phyloP scores from a whole-genome alignment of 2,888 invertebrate species.

The Agonopterix heracliana region DNA sequence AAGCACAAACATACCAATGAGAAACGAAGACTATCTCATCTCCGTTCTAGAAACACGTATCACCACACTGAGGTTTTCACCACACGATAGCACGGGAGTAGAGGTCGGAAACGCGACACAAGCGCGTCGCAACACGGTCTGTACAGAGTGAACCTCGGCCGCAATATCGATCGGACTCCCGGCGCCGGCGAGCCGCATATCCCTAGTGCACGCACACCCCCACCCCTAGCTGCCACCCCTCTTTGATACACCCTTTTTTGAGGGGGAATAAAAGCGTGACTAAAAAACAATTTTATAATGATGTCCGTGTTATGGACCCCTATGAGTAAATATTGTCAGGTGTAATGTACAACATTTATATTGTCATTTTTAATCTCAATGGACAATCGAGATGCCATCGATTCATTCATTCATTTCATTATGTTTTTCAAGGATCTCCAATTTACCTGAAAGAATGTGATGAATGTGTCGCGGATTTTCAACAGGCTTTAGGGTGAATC shows the following conservation, averaged over 20 bases:
- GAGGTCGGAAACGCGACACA: slow-evolving; percentile 32
- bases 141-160: slow-evolving; percentile 49
- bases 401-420: too few relatives aligned
- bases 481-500: too few relatives aligned
- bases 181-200: slow-evolving; percentile 72
- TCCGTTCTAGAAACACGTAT: slow-evolving; percentile 39
- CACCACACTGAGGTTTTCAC: slow-evolving; percentile 40
- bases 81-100: slow-evolving; percentile 31
- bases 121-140: slow-evolving; percentile 51
- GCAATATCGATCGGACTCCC: slow-evolving; percentile 65
- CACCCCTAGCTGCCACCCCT: slow-evolving; percentile 48
- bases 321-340: too few relatives aligned
- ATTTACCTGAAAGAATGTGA: too few relatives aligned
- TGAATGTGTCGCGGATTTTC: too few relatives aligned
- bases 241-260: slow-evolving; percentile 36
- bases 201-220: slow-evolving; percentile 69
- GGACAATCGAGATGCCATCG: too few relatives aligned
- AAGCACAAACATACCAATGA: slow-evolving; percentile 39
- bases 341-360: too few relatives aligned
- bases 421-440: too few relatives aligned
- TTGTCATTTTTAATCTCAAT: too few relatives aligned
- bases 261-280: slow-evolving; percentile 23
- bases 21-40: slow-evolving; percentile 57
- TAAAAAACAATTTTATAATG: background rate
- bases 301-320: too few relatives aligned